Conservation (phyloP, 2,888 invertebrate genomes). For the Apotomis betuletana region DNA sequence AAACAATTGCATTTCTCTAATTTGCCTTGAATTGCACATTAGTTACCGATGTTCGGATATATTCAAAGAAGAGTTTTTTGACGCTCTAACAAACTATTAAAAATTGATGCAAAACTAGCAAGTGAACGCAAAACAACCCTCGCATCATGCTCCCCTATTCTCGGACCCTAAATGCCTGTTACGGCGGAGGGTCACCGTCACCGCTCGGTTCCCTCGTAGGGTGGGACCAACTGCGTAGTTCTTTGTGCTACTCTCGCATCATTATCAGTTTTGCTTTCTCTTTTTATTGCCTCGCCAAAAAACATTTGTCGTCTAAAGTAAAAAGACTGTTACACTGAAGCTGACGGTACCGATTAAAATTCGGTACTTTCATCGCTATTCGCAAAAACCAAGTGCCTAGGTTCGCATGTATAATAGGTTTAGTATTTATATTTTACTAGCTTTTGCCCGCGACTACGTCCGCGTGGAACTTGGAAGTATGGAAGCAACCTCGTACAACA, state of each 20-base stretch:
- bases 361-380: no score
- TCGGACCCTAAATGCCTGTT: conserved; percentile 46
- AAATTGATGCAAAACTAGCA: conserved; percentile 34
- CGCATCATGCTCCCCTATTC: conserved; percentile 43
- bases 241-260: conserved; percentile 42
- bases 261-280: conserved; percentile 38
- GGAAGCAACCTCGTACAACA: no score
- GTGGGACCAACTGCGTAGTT: conserved; percentile 43
- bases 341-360: not conserved
- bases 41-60: no score
- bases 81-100: conserved; percentile 1
- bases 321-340: not conserved
- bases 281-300: conserved; percentile 27
- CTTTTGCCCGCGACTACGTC: no score
- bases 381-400: no score
- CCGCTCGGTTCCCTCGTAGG: conserved; percentile 40
- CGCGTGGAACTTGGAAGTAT: no score
- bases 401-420: no score
- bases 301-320: conserved; percentile 1
- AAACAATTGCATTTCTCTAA: no score
- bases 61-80: not conserved
- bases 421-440: no score
- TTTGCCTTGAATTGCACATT: no score
- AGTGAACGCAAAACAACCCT: conserved; percentile 38
- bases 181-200: conserved; percentile 42